phyloP scores from a whole-genome alignment of 2,888 invertebrate species.

The Metacarcinus magister region DNA sequence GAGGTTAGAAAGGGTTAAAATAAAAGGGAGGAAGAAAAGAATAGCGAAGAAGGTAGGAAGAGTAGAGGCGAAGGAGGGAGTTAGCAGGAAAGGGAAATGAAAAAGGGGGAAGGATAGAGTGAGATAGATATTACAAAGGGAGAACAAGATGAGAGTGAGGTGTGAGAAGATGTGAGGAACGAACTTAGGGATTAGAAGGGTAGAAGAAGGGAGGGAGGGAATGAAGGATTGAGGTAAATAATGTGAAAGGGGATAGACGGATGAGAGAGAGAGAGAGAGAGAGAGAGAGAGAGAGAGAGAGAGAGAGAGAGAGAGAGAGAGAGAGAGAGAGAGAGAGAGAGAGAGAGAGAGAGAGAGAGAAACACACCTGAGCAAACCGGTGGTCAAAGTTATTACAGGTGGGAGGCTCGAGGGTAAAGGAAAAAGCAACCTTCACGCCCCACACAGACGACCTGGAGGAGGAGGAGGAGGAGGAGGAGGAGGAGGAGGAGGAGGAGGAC shows the following conservation, averaged over 20 bases:
- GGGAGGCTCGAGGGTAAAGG: neutral
- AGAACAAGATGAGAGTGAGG: neutral
- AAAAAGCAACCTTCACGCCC: neutral
- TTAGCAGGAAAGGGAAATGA: neutral
- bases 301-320: conserved; percentile 57
- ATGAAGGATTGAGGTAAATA: neutral
- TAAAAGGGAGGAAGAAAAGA: neutral
- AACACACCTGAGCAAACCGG: neutral
- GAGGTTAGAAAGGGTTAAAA: neutral
- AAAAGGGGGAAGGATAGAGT: neutral
- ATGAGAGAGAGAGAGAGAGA: neutral
- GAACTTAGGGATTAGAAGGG: too few relatives aligned
- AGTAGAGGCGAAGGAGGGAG: neutral
- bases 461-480: neutral
- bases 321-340: conserved; percentile 42
- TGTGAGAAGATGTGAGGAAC: too few relatives aligned
- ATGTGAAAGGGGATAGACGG: neutral
- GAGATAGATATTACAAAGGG: neutral
- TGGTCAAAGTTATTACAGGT: neutral
- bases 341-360: neutral
- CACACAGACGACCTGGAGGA: neutral
- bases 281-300: conserved; percentile 44
- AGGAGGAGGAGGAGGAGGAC: neutral
- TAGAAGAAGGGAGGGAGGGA: conserved; percentile 6
- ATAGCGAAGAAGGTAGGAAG: neutral